Conservation (phyloP, 2,888 invertebrate genomes). For the Unio pictorum region DNA sequence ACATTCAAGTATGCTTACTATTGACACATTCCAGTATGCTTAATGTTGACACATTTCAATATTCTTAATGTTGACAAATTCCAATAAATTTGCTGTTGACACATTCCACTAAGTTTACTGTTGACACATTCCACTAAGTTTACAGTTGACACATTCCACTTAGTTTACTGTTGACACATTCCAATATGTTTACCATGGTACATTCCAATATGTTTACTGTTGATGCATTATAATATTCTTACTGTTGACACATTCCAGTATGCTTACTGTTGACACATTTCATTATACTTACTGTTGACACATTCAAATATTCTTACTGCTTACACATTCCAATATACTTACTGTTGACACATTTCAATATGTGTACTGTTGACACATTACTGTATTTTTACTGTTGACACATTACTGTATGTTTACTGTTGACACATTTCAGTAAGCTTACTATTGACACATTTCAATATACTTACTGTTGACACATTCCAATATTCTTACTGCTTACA, state of each 20-base stretch:
- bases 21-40: not conserved
- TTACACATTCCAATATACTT: not conserved
- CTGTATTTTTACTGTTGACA: not conserved
- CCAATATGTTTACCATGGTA: not conserved
- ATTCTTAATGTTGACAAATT: conserved; percentile 1
- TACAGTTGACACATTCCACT: not conserved
- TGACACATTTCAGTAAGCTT: not conserved
- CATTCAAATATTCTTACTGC: not conserved
- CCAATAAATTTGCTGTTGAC: too few relatives aligned
- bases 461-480: too few relatives aligned
- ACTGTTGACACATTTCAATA: conserved; percentile 1
- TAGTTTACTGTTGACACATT: not conserved
- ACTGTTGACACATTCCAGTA: too few relatives aligned
- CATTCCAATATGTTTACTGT: not conserved
- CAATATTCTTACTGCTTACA: not conserved
- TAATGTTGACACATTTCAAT: not conserved
- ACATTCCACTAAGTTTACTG: not conserved
- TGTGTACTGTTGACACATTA: too few relatives aligned
- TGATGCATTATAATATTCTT: not conserved
- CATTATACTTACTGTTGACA: not conserved
- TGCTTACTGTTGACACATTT: not conserved
- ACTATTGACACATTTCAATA: not conserved
- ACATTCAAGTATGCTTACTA: not conserved
- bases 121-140: not conserved
- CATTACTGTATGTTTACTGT: not conserved